Conservation (phyloP, 2,797 vertebrate species). For the Thunnus albacares region DNA sequence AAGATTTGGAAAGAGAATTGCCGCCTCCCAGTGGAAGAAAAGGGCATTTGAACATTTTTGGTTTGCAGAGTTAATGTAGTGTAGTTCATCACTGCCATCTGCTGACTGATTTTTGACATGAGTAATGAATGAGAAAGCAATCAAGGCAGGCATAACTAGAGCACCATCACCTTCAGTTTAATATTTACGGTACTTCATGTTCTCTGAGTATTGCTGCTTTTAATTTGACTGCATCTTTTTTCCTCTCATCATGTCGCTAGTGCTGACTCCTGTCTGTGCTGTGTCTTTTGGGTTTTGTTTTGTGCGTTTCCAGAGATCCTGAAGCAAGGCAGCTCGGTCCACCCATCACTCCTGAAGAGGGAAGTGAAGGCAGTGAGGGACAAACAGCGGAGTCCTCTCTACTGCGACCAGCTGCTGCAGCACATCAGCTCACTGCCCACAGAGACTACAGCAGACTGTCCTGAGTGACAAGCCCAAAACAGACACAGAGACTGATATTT, state of each 20-base stretch:
- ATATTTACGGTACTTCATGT: not conserved
- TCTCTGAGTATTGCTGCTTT: not conserved
- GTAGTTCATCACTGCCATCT: constrained; percentile 58
- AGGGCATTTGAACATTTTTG: not conserved
- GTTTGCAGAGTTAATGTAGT: not conserved
- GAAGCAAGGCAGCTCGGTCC: constrained; percentile 86
- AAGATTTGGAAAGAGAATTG: not conserved
- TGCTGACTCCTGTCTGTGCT: not conserved
- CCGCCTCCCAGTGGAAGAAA: constrained; percentile 51
- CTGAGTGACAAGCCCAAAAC: constrained; percentile 6
- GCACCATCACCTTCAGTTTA: not conserved
- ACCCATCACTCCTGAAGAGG: constrained; percentile 85
- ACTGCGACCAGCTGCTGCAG: constrained; percentile 90
- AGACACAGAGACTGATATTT: not conserved
- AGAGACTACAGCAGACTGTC: constrained; percentile 6
- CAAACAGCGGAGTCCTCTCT: constrained; percentile 87
- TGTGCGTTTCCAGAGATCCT: constrained; percentile 87
- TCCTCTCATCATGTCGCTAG: not conserved
- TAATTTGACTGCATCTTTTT: no score
- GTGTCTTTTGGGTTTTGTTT: not conserved
- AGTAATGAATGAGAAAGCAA: not conserved
- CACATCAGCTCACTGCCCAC: constrained; percentile 81
- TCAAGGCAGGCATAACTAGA: not conserved
- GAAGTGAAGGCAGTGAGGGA: constrained; percentile 87
- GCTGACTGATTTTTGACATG: not conserved